Evolutionary conservation across 2,113 vertebrate species (phyloP).

Genomic region (Notiomystis cincta): DNA sequence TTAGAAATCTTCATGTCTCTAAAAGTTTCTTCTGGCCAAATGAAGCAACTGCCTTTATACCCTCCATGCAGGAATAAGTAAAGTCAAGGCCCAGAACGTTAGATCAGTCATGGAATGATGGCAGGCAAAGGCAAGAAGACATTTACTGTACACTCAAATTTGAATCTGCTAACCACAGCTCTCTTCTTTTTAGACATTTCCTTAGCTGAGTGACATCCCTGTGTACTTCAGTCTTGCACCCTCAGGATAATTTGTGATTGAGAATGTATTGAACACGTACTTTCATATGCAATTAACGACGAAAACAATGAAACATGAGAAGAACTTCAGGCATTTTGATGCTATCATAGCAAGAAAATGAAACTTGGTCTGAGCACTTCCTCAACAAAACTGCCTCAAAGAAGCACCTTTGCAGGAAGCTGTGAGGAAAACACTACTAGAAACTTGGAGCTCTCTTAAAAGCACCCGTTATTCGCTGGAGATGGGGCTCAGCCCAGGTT

Average conservation of each 20-base stretch:
- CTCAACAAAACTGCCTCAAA: not conserved
- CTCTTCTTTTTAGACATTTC: not conserved
- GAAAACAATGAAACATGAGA: not conserved
- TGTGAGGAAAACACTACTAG: not conserved
- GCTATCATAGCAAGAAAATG: not conserved
- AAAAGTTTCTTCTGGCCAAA: not conserved
- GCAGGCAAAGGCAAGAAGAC: not conserved
- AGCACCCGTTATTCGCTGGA: not conserved
- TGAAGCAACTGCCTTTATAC: not conserved
- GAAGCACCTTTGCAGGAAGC: not conserved
- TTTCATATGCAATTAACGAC: not conserved
- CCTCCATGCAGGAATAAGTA: not conserved
- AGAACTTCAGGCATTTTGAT: not conserved
- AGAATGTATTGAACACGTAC: not conserved
- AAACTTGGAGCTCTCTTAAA: not conserved
- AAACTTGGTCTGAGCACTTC: not conserved
- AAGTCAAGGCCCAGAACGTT: not conserved
- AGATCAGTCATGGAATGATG: not conserved
- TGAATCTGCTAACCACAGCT: not conserved
- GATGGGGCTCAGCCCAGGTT: not conserved
- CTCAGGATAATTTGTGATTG: not conserved
- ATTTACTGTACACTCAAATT: not conserved
- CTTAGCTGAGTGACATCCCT: not conserved
- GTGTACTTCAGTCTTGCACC: not conserved
- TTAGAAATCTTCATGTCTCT: not conserved